Percentiles rank a stretch among this genome's conserved stretches.
Conservation (phyloP, 2,888 invertebrate species). For the Amiota minor region DNA sequence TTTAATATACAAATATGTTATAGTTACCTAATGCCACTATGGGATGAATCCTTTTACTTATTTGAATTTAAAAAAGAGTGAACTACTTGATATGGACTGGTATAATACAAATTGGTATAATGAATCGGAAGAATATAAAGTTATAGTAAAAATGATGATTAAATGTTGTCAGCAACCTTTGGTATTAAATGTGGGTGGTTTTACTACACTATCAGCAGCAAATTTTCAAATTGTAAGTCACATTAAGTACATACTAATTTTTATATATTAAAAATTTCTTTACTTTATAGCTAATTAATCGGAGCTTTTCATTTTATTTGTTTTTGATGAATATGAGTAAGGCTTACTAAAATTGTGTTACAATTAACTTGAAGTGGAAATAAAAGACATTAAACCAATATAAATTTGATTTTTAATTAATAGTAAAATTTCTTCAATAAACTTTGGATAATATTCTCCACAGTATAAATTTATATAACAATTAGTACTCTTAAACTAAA, state of each 20-base stretch:
- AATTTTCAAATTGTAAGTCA: background rate
- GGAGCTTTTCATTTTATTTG: constrained; percentile 1
- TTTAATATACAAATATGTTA: background rate
- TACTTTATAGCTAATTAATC: background rate
- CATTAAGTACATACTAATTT: background rate
- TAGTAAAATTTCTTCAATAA: too few species aligned
- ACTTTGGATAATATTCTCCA: too few species aligned
- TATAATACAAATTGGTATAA: background rate
- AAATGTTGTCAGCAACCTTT: background rate
- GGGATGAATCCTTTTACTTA: too few species aligned
- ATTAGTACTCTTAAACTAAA: too few species aligned
- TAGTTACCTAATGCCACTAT: background rate
- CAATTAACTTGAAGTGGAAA: background rate
- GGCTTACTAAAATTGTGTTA: background rate
- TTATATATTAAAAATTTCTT: background rate
- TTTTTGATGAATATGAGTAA: background rate
- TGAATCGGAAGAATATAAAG: background rate
- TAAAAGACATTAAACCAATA: too few species aligned
- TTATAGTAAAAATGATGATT: background rate
- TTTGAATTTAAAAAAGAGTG: background rate
- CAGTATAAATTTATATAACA: too few species aligned
- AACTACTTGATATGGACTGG: background rate
- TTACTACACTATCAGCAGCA: background rate
- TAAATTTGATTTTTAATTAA: too few species aligned
- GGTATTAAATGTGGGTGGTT: background rate